These are phyloP conservation scores for Elaphurus davidianus DNA, from an alignment of 2,113 vertebrate species.

Conservation along the genomic window DNA sequence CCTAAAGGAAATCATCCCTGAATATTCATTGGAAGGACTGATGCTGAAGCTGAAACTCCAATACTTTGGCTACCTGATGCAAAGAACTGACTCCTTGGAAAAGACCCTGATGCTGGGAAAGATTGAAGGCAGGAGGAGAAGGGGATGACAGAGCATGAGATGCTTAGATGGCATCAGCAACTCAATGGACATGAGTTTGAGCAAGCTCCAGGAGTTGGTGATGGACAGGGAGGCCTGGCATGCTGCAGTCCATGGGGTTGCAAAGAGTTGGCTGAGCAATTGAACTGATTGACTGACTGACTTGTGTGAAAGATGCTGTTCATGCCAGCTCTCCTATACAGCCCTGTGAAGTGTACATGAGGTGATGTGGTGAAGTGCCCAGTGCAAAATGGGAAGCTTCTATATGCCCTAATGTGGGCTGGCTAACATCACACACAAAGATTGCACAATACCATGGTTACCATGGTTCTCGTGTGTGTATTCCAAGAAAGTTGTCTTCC, in stretches of 20 bases:
- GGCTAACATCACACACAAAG: not conserved
- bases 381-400: no score
- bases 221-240: not conserved
- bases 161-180: not conserved
- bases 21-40: not conserved
- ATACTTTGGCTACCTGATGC: not conserved
- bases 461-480: not conserved
- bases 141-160: not conserved
- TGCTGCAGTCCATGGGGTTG: not conserved
- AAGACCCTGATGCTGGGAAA: not conserved
- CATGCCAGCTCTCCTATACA: not conserved
- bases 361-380: not conserved
- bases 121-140: not conserved
- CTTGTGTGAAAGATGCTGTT: not conserved
- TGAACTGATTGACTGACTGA: not conserved
- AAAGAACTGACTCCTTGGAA: not conserved
- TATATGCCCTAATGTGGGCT: not conserved
- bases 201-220: not conserved
- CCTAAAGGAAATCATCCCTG: not conserved
- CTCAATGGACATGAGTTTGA: not conserved
- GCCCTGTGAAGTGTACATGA: not conserved
- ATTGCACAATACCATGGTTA: not conserved
- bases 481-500: not conserved
- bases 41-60: not conserved
- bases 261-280: not conserved